Evolutionary conservation across 2,113 vertebrate species (phyloP), one percentile per base, ranked within the genome.

Genomic region (Regulus satrapa): DNA sequence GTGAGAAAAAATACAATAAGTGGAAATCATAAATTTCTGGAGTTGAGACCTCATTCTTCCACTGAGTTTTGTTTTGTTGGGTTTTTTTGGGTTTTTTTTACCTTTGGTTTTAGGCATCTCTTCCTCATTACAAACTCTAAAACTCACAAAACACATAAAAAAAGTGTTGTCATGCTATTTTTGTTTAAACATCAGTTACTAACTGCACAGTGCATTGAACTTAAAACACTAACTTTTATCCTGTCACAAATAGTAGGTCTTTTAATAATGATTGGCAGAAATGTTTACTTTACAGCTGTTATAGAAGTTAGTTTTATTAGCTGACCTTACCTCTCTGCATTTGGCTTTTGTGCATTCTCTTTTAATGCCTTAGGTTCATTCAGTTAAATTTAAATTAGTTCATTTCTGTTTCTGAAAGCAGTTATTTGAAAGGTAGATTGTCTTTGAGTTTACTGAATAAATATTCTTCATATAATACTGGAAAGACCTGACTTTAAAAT

Each of bases 371-470:
- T 51, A 76, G 32, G 24, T 73, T 94, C 45, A 76, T 62, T 95
- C 54, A 29, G 55, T 38, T 74, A 79, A 67, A 89, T 93, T 82
- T 85, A 94, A 94, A 95, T 88, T 66, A 58, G 58, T 83, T 95
- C 6, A 66, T 87, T 89, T 92, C 38, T 80, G 23, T 67, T 31
- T 88, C 29, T 76, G 58, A 83, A 89, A 80, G 25, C 38, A 89
- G 38, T 80, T 85, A 59, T 85, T 94, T 2, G 10, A 92, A 94
- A 94, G 64, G 36, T 54, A 93, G 88, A 80, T 85, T 93, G 55
- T 88, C 45, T 92, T 72, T 66, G 25, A 63, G 28, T 92, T 92
- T 96, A 80, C 62, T 55, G 36, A 96, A 83, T 88, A 94, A 89
- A 93, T 76, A 80, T 31, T 15, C 43, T 77, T 69, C 58, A 61